These are phyloP conservation scores for Hyalella azteca DNA, from an alignment of 2,888 invertebrate genomes.

Conservation along the genomic window DNA sequence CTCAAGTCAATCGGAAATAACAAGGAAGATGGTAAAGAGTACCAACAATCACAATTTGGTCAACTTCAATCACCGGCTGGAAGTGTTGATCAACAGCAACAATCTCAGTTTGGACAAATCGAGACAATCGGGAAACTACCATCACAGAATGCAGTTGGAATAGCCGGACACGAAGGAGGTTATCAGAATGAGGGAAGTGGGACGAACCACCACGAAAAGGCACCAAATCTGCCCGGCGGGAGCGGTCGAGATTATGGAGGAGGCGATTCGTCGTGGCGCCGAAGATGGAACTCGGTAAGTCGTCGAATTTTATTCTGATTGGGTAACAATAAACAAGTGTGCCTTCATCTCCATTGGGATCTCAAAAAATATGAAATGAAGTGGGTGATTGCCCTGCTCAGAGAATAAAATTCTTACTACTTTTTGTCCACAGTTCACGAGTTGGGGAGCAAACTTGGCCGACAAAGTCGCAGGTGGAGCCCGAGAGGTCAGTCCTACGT, in stretches of 20 bases:
- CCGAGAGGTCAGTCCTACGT: too few relatives aligned
- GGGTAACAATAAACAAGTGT: too few relatives aligned
- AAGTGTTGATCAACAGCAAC: background rate
- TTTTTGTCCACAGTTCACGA: slow-evolving; percentile 18
- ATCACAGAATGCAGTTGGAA: background rate
- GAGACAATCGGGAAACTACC: background rate
- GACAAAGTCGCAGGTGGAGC: background rate
- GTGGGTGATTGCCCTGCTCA: too few relatives aligned
- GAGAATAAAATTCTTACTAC: background rate
- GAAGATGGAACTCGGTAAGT: slow-evolving; percentile 7
- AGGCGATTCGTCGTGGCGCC: slow-evolving; percentile 4
- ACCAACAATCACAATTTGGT: slow-evolving; percentile 11
- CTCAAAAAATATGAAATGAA: too few relatives aligned
- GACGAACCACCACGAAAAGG: background rate
- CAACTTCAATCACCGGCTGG: background rate
- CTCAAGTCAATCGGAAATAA: background rate
- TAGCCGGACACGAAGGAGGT: background rate
- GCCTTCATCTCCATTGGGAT: too few relatives aligned
- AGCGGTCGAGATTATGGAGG: background rate
- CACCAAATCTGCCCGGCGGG: background rate
- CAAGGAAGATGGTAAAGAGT: background rate
- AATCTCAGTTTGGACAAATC: background rate
- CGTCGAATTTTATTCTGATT: too few relatives aligned
- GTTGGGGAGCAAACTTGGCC: slow-evolving; percentile 19
- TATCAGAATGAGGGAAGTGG: background rate